Evolutionary conservation across 37 sponge, comb jelly and placozoan genomes (phyloP).

Genomic region (Halisarca cf. caerulea): DNA sequence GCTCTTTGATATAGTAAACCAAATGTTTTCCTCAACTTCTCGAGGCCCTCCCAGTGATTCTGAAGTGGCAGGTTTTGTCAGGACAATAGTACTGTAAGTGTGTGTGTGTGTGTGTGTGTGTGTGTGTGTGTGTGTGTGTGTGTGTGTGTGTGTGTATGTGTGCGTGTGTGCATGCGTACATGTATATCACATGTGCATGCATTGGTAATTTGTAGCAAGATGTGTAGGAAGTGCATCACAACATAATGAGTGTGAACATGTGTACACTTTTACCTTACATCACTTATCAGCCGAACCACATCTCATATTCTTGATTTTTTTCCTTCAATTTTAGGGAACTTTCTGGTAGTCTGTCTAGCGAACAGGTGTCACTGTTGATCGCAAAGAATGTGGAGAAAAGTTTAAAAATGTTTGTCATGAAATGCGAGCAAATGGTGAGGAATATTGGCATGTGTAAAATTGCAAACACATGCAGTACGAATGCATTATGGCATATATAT

Average conservation of each 20-base stretch:
- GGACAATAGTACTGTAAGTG: slow-evolving; percentile 35
- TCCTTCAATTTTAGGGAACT: slow-evolving; percentile 66
- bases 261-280: too few relatives aligned
- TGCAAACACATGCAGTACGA: background rate
- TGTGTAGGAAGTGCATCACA: too few relatives aligned
- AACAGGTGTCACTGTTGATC: slow-evolving; percentile 58
- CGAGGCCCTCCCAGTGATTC: slow-evolving; percentile 62
- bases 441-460: background rate
- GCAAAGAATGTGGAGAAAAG: slow-evolving; percentile 74
- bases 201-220: background rate
- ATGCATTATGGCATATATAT: background rate
- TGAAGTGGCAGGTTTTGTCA: slow-evolving; percentile 57
- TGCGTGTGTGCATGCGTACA: background rate
- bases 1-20: slow-evolving; percentile 80
- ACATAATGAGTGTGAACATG: too few relatives aligned
- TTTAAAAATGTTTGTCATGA: slow-evolving; percentile 77
- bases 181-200: background rate
- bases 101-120: background rate
- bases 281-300: too few relatives aligned
- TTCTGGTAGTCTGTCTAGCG: slow-evolving; percentile 39
- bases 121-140: background rate
- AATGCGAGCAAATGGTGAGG: slow-evolving; percentile 78
- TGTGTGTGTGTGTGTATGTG: slow-evolving; percentile 22
- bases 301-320: background rate
- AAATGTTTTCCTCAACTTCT: slow-evolving; percentile 62